Evolutionary conservation across 2,797 vertebrate species (phyloP).

Genomic region (Glyptemys insculpta): DNA sequence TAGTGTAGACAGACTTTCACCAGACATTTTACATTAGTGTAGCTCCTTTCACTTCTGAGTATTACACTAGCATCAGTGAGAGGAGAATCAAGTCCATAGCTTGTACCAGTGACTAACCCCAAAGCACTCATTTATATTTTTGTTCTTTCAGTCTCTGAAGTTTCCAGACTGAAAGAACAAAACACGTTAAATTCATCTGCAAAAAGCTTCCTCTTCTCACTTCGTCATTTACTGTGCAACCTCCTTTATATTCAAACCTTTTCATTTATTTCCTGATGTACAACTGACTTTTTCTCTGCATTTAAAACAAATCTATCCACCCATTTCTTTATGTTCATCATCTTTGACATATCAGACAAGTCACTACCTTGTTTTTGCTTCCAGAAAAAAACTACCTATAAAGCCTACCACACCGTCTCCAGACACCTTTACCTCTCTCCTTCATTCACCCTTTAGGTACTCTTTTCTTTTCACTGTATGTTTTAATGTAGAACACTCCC

Average conservation of each 20-base stretch:
- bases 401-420: neutral
- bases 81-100: constrained; percentile 18
- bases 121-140: constrained; percentile 19
- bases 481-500: neutral
- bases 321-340: constrained; percentile 18
- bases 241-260: constrained; percentile 54
- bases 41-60: constrained; percentile 12
- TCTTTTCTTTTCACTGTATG: neutral
- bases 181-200: neutral
- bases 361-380: neutral
- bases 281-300: constrained; percentile 38
- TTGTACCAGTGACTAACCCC: constrained; percentile 25
- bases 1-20: neutral
- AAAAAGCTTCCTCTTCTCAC: constrained; percentile 37
- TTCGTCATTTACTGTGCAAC: constrained; percentile 24
- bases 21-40: neutral
- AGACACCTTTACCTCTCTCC: neutral
- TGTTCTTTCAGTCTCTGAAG: constrained; percentile 40
- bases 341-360: constrained; percentile 34
- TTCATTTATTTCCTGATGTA: constrained; percentile 48
- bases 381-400: neutral
- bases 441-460: neutral
- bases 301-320: constrained; percentile 34
- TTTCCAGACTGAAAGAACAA: constrained; percentile 42
- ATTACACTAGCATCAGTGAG: constrained; percentile 12